Evolutionary conservation across 2,888 invertebrate species (phyloP), one percentile per base, ranked within the genome.

Genomic region (Chalcosyrphus nemorum): DNA sequence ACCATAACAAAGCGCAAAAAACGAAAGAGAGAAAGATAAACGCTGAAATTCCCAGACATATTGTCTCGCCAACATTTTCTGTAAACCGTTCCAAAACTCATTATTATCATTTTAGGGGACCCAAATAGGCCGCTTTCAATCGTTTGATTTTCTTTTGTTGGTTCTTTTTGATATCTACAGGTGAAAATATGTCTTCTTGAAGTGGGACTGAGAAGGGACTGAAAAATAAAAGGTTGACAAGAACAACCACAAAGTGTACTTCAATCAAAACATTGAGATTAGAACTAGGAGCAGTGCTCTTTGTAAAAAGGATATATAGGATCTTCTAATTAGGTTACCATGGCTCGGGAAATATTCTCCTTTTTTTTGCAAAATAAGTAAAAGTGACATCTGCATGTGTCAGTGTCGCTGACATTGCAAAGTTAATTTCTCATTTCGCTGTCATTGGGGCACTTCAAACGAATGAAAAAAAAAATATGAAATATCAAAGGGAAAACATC

Each of bases 11-110:
- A 29, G 7, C 7, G n/a, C 19, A 29, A 11, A 68, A 27, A 29
- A n/a, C n/a, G 24, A 47, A 57, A 43, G 57, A 71, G 21, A 29
- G 17, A 59, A 41, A 50, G 66, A 50, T 50, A 47, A 68, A 54
- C 19, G 70, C 47, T 57, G 32, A 84, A 80, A 80, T 82, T 84
- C 84, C 84, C 84, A 84, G 84, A 84, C 84, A 84, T 59, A 84
- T 84, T 84, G 84, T 84, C 84, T 80, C 78, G 84, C 63, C 80
- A 75, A 70, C 74, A 70, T 68, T 68, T 50, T 41, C 45, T 38
- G 11, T 54, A 84, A 84, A 84, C 80, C 74, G 80, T 84, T 84
- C 70, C 74, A 78, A 82, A n/a, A 78, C 72, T 68, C 78, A 82
- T 82, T 78, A 82, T 77, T 82, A 82, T 72, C 66, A 61, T 54